Evolutionary conservation across 2,888 invertebrate species (phyloP).

Genomic region (Phorcus lineatus): DNA sequence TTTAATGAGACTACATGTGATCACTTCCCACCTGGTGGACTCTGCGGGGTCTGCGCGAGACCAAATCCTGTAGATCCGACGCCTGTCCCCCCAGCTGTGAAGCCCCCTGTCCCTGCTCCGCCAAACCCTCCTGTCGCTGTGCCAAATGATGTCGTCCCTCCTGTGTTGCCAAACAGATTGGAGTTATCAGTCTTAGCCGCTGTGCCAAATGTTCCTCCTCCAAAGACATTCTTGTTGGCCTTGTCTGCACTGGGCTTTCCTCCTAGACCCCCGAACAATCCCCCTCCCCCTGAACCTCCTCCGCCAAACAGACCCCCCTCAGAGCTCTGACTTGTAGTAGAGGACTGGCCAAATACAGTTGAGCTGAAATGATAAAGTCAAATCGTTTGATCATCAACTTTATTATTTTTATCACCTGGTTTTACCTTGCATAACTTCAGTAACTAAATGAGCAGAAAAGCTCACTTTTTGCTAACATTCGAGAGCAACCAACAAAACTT

Average conservation of each 20-base stretch:
- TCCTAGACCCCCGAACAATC: conserved; percentile 68
- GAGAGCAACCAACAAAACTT: too few species aligned
- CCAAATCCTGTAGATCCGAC: conserved; percentile 73
- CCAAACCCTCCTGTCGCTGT: conserved; percentile 44
- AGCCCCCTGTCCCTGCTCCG: conserved; percentile 40
- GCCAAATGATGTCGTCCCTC: conserved; percentile 32
- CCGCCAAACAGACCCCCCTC: conserved; percentile 29
- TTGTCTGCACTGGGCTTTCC: conserved; percentile 74
- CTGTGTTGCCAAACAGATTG: conserved; percentile 30
- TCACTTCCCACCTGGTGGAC: conserved; percentile 25
- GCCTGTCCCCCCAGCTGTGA: conserved; percentile 47
- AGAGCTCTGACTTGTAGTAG: conserved; percentile 25
- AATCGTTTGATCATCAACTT: too few species aligned
- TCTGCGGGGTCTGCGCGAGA: conserved; percentile 43
- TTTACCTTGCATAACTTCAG: too few species aligned
- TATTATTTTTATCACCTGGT: too few species aligned
- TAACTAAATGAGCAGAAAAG: too few species aligned
- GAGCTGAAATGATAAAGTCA: not conserved
- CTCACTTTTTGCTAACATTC: too few species aligned
- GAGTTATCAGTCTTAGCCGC: conserved; percentile 17
- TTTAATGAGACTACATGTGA: too few species aligned
- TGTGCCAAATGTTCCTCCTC: conserved; percentile 56
- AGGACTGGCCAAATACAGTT: not conserved
- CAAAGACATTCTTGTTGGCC: conserved; percentile 75
- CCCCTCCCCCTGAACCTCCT: conserved; percentile 39